These are phyloP conservation scores for Limnodromus scolopaceus DNA, from an alignment of 2,797 vertebrate genomes.

Conservation along the genomic window DNA sequence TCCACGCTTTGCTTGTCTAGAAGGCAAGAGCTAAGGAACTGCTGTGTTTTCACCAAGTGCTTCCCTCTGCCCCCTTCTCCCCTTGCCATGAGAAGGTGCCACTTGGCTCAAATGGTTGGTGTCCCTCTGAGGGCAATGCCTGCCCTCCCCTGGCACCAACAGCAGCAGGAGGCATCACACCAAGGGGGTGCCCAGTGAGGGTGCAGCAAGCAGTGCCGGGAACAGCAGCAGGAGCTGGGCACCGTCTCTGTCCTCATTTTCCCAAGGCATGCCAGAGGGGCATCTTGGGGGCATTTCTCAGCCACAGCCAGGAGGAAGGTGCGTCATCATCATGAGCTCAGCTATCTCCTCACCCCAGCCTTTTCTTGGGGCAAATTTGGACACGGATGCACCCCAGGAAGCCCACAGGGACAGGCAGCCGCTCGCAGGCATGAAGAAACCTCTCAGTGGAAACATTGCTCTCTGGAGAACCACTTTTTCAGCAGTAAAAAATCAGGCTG, in stretches of 20 bases:
- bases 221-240: neutral
- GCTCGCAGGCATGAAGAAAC: neutral
- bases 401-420: neutral
- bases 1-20: neutral
- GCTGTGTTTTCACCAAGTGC: neutral
- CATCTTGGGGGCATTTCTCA: neutral
- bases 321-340: neutral
- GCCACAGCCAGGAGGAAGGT: neutral
- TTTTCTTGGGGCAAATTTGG: neutral
- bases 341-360: neutral
- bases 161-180: neutral
- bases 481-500: neutral
- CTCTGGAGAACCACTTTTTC: neutral
- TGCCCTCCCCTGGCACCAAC: neutral
- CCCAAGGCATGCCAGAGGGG: neutral
- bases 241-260: rapidly evolving
- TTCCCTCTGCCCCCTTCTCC: neutral
- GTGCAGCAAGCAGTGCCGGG: neutral
- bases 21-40: neutral
- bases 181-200: rapidly evolving
- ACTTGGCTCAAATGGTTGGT: neutral
- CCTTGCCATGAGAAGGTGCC: neutral
- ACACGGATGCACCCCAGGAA: neutral
- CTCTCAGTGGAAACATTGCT: neutral
- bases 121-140: neutral